These are phyloP conservation scores for Neolamprologus falcicula DNA, from an alignment of 2,113 vertebrate genomes.

Conservation along the genomic window DNA sequence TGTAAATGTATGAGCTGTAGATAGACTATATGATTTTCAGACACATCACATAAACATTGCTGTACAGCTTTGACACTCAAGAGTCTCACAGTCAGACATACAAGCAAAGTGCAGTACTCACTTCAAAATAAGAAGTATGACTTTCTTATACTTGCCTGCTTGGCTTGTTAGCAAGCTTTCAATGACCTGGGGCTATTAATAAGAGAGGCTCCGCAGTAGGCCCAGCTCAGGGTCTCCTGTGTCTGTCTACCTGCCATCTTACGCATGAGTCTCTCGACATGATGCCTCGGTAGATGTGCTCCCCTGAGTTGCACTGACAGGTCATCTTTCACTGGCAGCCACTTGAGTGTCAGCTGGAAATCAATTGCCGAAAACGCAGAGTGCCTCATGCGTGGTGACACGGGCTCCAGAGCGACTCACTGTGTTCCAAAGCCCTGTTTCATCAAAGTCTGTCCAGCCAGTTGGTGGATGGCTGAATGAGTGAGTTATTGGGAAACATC, in stretches of 20 bases:
- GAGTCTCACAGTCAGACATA: not conserved
- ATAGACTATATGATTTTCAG: not conserved
- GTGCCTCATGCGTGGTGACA: constrained; percentile 31
- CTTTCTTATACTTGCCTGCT: not conserved
- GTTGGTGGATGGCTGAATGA: not conserved
- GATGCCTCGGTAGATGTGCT: constrained; percentile 38
- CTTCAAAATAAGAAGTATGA: constrained; percentile 4
- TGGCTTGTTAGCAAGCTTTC: constrained; percentile 37
- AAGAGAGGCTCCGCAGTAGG: not conserved
- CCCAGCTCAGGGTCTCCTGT: constrained; percentile 11
- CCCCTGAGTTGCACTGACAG: constrained; percentile 48
- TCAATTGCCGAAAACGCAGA: constrained; percentile 49
- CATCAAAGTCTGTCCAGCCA: not conserved
- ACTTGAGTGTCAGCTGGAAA: constrained; percentile 62
- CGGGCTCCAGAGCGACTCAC: not conserved
- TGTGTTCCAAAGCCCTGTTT: not conserved
- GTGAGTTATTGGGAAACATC: not conserved
- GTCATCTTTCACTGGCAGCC: constrained; percentile 51
- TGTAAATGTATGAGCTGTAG: not conserved
- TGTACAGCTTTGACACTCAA: not conserved
- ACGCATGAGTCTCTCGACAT: constrained; percentile 26
- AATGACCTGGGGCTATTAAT: constrained; percentile 38
- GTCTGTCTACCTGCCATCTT: constrained; percentile 43
- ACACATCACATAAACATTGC: not conserved
- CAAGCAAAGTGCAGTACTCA: not conserved